Percentiles rank a stretch among this genome's conserved stretches.
Evolutionary conservation across 2,797 vertebrate genomes (phyloP).

Genomic region (Poeciliopsis paucimaculata): DNA sequence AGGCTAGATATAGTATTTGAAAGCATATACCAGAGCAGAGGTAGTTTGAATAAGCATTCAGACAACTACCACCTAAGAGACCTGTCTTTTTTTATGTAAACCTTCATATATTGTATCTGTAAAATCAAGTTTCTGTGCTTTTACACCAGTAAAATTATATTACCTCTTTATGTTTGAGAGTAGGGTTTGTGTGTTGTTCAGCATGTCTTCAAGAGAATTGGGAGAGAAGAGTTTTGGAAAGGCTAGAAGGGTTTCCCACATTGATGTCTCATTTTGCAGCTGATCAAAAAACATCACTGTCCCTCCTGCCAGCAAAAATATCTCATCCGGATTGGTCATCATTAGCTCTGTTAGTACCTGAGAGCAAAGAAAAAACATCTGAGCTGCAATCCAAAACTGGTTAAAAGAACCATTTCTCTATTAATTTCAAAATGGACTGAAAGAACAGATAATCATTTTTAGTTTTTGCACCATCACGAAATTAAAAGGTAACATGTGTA

Average conservation of each 20-base stretch:
- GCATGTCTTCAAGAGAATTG: conserved; percentile 43
- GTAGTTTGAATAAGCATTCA: background rate
- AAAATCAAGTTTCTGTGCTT: background rate
- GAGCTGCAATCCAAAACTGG: background rate
- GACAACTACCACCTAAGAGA: background rate
- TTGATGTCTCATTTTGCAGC: conserved; percentile 70
- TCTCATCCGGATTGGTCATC: conserved; percentile 54
- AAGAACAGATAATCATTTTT: background rate
- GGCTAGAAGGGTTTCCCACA: conserved; percentile 77
- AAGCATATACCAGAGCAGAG: background rate
- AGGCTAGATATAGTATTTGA: background rate
- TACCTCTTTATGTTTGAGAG: conserved; percentile 74
- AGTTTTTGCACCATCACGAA: background rate
- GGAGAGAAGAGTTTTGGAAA: conserved; percentile 66
- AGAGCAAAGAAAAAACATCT: conserved; percentile 9
- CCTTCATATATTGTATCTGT: background rate
- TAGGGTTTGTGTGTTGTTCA: conserved; percentile 20
- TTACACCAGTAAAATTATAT: background rate
- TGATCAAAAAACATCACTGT: conserved; percentile 51
- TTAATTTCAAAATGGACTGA: background rate
- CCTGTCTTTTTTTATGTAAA: background rate
- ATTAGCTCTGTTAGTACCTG: conserved; percentile 72
- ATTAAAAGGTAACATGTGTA: background rate
- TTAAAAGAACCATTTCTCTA: background rate
- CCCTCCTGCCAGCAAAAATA: conserved; percentile 34